phyloP scores from a whole-genome alignment of 2,113 vertebrate species.

The Isurus oxyrinchus region DNA sequence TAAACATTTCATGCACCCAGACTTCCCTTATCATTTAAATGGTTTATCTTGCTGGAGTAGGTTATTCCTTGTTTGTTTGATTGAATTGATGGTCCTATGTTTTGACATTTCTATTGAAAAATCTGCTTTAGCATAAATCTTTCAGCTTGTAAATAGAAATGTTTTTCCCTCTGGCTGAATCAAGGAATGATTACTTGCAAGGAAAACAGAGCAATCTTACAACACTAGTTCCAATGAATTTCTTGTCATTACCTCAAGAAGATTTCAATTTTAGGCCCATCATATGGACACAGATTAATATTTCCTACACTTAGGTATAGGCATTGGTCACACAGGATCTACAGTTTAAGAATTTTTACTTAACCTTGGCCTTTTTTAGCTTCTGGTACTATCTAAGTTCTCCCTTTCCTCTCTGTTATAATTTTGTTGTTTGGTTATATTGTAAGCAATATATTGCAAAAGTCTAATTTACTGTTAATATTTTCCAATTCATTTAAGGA shows the following conservation, averaged over 20 bases:
- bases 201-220: not conserved
- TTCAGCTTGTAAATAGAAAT: not conserved
- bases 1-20: not conserved
- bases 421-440: too few species aligned
- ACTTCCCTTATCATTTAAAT: not conserved
- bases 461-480: too few species aligned
- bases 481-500: too few species aligned
- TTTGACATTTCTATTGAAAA: not conserved
- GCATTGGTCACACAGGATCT: not conserved
- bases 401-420: too few species aligned
- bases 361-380: not conserved
- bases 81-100: not conserved
- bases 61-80: not conserved
- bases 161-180: not conserved
- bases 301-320: not conserved
- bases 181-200: not conserved
- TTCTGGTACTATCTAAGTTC: not conserved
- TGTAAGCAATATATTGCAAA: too few species aligned
- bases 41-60: not conserved
- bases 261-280: not conserved
- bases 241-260: not conserved
- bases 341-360: too few species aligned
- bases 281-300: not conserved
- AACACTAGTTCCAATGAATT: not conserved
- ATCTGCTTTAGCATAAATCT: not conserved